These are phyloP conservation scores for Cephalophus harveyi DNA, from an alignment of 2,113 vertebrate genomes.

Conservation along the genomic window DNA sequence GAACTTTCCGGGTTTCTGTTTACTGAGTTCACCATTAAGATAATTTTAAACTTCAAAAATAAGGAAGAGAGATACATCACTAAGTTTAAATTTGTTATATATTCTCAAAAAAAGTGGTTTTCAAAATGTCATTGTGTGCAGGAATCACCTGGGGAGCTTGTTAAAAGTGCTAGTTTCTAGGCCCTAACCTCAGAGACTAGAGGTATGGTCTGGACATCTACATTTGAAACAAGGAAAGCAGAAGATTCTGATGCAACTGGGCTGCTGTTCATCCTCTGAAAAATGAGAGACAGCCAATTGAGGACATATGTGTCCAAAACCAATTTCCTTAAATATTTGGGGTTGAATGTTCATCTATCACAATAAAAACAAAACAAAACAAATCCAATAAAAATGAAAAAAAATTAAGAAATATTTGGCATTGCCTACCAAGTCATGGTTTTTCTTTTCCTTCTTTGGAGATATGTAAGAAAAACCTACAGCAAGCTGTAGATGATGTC, in stretches of 20 bases:
- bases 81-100: neutral
- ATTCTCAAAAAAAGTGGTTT: neutral
- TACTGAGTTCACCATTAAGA: neutral
- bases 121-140: neutral
- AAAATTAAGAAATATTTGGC: neutral
- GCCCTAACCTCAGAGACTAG: neutral
- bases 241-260: neutral
- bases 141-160: neutral
- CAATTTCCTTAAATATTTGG: neutral
- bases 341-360: neutral
- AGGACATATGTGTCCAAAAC: neutral
- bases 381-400: neutral
- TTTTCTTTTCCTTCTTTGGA: slow-evolving; percentile 62
- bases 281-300: neutral
- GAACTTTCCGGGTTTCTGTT: neutral
- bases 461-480: slow-evolving; percentile 1
- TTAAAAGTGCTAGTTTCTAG: neutral
- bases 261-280: neutral
- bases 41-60: neutral
- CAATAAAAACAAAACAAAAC: neutral
- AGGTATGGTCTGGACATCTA: neutral
- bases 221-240: neutral
- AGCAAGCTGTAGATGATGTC: slow-evolving; percentile 1
- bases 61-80: neutral
- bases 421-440: neutral